phyloP scores from a whole-genome alignment of 2,113 vertebrate species.

The Ariopsis seemanni region DNA sequence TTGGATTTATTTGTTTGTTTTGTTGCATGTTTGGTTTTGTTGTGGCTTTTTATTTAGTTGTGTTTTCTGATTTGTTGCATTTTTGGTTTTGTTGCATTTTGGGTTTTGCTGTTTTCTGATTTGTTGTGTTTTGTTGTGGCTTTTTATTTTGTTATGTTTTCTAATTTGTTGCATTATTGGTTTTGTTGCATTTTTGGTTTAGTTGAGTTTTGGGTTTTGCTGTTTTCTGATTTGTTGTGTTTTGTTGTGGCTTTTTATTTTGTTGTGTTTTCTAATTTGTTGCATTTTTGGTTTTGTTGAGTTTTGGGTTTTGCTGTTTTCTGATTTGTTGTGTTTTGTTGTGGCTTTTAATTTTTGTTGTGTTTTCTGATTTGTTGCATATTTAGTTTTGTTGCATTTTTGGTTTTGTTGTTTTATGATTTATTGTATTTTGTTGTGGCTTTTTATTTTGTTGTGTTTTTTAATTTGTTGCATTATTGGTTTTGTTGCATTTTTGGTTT shows the following conservation, averaged over 20 bases:
- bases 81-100: background rate
- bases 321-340: too few species aligned
- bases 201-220: background rate
- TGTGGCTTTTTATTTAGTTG: background rate
- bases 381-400: too few species aligned
- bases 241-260: background rate
- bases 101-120: background rate
- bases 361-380: background rate
- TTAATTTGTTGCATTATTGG: too few species aligned
- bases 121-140: background rate
- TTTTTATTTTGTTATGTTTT: background rate
- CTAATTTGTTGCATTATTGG: background rate
- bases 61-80: background rate
- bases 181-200: too few species aligned
- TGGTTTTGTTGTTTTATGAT: background rate
- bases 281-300: too few species aligned
- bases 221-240: background rate
- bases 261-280: too few species aligned
- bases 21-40: too few species aligned
- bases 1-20: too few species aligned
- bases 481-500: background rate
- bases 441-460: too few species aligned
- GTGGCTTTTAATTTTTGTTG: too few species aligned
- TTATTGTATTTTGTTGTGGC: too few species aligned
- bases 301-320: too few species aligned